Evolutionary conservation across 1,140 invertebrate species (phyloP), one percentile per base, ranked within the genome.

Genomic region (Saccostrea glomerata): DNA sequence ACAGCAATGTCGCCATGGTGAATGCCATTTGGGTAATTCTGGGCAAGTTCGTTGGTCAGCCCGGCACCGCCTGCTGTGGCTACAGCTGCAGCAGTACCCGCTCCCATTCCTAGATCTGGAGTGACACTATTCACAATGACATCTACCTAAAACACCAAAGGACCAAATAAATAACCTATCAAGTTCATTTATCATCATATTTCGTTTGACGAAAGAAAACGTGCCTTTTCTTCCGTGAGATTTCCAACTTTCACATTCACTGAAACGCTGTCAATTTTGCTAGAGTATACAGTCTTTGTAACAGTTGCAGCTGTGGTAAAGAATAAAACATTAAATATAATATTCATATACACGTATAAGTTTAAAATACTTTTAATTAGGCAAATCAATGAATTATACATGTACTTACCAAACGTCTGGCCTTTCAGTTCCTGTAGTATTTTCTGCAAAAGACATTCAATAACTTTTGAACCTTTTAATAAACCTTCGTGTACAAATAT

Each of bases 181-280:
- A 9, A 7, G 47, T 47, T 47, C 9, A 47, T 47, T 47, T 7
- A 47, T 47, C 47, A 7, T 47, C 47, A 47, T 36, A 47, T 9
- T 47, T 47, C 9, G 5, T 47, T 47, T 47, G 47, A 47, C 6
- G 58, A 63, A 63, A 20, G 17, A 63, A 63, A 63, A 30, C 15
- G n/a, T 77, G 25, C 70, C 70, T 77, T 77, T 77, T 77, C 70
- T 36, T 30, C 30, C 15, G 70, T 77, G 5, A 77, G 23, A 77
- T 36, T 77, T 30, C 70, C 70, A 30, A 77, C 70, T 77, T 30
- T 77, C 0, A 77, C 70, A 30, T 25, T 77, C 5, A 77, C 25
- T 5, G 70, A 36, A 30, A 77, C 25, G 9, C 12, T 36, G 70
- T 30, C 70, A 30, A 77, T 77, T 30, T 77, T 77, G 12, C 25